Evolutionary conservation across 2,797 vertebrate genomes (phyloP), one percentile per base, ranked within the genome.

Genomic region (Amniataba percoides): DNA sequence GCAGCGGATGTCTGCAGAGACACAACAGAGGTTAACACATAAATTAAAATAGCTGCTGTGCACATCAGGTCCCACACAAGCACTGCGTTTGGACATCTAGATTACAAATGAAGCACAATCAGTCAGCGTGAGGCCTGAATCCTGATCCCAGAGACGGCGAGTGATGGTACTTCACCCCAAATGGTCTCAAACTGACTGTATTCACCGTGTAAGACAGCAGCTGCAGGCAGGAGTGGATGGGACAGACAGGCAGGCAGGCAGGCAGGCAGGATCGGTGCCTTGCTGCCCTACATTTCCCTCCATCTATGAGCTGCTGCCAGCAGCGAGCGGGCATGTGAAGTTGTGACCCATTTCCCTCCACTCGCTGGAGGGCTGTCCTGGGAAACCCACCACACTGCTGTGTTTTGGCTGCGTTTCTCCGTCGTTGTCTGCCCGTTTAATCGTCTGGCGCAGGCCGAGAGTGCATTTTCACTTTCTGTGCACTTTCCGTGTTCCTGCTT

Each of bases 1-100:
- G 85, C 95, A 96, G 77, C 94, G 95, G 75, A 96, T 94, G 89
- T 93, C 94, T 95, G 86, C 45, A 36, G 67, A 76, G 45, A 76
- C 70, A 84, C 71, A 68, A 56, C 58, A 71, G 57, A 48, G 71
- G 76, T 88, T 81, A 86, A 77, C 55, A 61, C 43, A 58, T 71
- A 52, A 83, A 88, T 56, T n/a, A n/a, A n/a, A 58, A 89, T 71
- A 53, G 59, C 86, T 78, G 81, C 72, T 9, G 65, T 27, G 4
- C 5, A 16, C 59, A 23, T 82, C 74, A 53, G 59, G 2, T 2
- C 1, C 36, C 59, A 53, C 56, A 40, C 53, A 36, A 10, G 52
- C 15, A 27, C 59, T 25, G 59, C 46, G 67, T 79, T 78, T 62
- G 61, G 74, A 79, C 60, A 65, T 70, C 15, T 65, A 68, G 71